Evolutionary conservation across 2,888 invertebrate species (phyloP).

Genomic region (Gandaritis pyraliata): DNA sequence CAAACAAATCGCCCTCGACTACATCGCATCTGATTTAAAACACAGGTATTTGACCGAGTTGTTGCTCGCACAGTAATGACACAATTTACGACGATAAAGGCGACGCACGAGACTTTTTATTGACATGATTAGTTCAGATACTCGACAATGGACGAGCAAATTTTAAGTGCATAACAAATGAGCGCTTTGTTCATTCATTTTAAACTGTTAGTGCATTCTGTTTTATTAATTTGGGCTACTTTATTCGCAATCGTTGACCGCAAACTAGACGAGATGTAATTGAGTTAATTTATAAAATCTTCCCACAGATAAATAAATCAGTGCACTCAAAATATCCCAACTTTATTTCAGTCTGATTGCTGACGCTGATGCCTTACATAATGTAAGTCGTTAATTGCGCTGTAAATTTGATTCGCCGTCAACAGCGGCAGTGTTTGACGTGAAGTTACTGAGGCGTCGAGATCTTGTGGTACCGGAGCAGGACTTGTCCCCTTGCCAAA

Average conservation of each 20-base stretch:
- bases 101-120: conserved; percentile 54
- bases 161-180: conserved; percentile 61
- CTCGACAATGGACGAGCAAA: conserved; percentile 58
- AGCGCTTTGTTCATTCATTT: conserved; percentile 55
- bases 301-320: conserved; percentile 58
- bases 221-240: conserved; percentile 62
- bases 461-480: conserved; percentile 51
- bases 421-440: conserved; percentile 57
- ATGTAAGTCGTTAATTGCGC: conserved; percentile 62
- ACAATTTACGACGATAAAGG: conserved; percentile 65
- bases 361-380: conserved; percentile 63
- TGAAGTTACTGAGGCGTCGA: conserved; percentile 48
- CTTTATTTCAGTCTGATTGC: conserved; percentile 54
- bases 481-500: conserved; percentile 77
- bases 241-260: conserved; percentile 49
- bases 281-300: conserved; percentile 57
- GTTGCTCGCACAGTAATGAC: conserved; percentile 62
- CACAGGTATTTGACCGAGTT: conserved; percentile 77
- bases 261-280: conserved; percentile 55
- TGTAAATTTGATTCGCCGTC: conserved; percentile 59
- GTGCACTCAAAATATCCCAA: conserved; percentile 59
- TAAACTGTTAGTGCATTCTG: conserved; percentile 51
- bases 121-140: conserved; percentile 63
- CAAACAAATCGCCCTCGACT: conserved; percentile 64
- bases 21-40: conserved; percentile 71